Percentiles rank a stretch among this genome's conserved stretches.
phyloP scores from a whole-genome alignment of 1,140 invertebrate species.

The Bathynomus jamesi region DNA sequence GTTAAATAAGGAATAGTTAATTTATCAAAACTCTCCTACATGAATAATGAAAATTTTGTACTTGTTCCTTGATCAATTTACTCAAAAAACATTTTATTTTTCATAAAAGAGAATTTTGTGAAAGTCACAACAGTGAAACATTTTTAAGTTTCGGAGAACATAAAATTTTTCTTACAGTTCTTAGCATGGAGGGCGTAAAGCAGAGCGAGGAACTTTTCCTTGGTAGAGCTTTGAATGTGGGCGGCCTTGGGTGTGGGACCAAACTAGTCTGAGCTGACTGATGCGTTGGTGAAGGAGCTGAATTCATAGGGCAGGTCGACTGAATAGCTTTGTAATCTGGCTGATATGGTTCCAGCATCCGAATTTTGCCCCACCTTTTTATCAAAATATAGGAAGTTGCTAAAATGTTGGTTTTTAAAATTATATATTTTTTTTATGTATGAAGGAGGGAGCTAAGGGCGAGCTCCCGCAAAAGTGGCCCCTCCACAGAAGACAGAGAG shows the following conservation, averaged over 20 bases:
- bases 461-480: too few species aligned
- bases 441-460: too few species aligned
- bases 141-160: too few species aligned
- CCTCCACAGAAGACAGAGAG: too few species aligned
- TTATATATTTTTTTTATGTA: too few species aligned
- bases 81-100: too few species aligned
- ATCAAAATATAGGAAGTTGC: neutral
- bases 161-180: slow-evolving; percentile 12
- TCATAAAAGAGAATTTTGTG: too few species aligned
- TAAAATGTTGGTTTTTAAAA: neutral
- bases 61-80: too few species aligned
- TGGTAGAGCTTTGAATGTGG: slow-evolving; percentile 6
- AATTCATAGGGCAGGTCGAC: neutral
- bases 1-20: too few species aligned
- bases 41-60: too few species aligned
- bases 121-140: too few species aligned
- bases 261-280: neutral
- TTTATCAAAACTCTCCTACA: too few species aligned
- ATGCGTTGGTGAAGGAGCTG: neutral
- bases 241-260: neutral
- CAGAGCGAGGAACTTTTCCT: slow-evolving; percentile 19
- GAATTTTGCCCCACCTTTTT: slow-evolving; percentile 21
- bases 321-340: slow-evolving; percentile 17
- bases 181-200: slow-evolving; percentile 21
- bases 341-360: slow-evolving; percentile 13